A percentile compares a stretch with the other conserved stretches of the same genome.
Conservation (phyloP, 2,113 vertebrate species). For the Haliaeetus leucogaster region DNA sequence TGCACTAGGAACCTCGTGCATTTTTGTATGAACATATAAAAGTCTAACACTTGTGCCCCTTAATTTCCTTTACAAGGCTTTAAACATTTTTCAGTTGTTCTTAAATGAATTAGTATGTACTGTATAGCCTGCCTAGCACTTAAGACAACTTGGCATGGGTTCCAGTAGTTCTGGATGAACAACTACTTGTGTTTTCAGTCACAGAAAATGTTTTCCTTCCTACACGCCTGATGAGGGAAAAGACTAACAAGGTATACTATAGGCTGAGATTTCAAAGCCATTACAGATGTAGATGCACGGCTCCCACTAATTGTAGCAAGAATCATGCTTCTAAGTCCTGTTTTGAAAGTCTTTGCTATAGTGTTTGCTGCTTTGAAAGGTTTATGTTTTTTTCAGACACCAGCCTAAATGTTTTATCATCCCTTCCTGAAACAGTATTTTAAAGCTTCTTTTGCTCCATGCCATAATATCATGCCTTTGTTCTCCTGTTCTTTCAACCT, state of each 20-base stretch:
- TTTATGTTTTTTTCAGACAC: neutral
- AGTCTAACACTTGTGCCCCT: neutral
- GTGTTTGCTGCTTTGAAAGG: neutral
- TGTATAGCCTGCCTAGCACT: neutral
- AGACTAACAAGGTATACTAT: neutral
- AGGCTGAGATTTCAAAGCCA: neutral
- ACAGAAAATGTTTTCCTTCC: neutral
- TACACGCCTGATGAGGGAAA: neutral
- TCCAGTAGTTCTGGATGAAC: neutral
- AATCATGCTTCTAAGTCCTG: neutral
- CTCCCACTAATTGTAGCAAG: neutral
- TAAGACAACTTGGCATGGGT: neutral
- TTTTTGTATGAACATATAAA: neutral
- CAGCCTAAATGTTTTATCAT: neutral
- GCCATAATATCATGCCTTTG: neutral
- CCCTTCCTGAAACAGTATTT: neutral
- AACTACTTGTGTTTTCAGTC: neutral
- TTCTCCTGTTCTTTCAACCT: slow-evolving; percentile 17
- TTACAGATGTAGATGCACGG: neutral
- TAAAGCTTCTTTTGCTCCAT: neutral
- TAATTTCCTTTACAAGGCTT: slow-evolving; percentile 22
- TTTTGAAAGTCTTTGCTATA: neutral
- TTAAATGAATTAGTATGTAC: neutral
- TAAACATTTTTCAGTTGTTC: neutral
- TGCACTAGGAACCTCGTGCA: neutral